Conservation (phyloP, 92 coral and sea anemone species). For the Scolanthus callimorphus region DNA sequence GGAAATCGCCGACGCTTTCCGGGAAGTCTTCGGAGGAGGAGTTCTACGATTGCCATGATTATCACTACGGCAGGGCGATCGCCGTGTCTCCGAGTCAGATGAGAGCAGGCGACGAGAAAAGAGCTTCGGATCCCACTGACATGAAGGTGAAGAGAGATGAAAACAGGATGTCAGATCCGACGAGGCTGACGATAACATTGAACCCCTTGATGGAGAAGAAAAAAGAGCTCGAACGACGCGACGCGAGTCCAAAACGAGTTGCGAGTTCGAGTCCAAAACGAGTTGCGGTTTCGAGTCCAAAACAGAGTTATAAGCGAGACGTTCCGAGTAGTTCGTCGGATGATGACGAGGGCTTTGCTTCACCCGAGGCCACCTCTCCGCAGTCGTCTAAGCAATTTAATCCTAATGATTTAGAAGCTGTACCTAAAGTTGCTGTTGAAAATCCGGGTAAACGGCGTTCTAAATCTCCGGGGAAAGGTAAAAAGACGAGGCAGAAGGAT, state of each 20-base stretch:
- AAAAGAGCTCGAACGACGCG: no score
- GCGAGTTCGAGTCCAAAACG: neutral
- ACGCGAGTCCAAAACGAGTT: neutral
- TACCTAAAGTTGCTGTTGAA: slow-evolving; percentile 4
- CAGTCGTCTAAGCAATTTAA: slow-evolving; percentile 3
- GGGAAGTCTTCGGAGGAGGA: slow-evolving; percentile 29
- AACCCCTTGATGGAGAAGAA: slow-evolving; percentile 23
- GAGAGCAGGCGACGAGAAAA: slow-evolving; percentile 2
- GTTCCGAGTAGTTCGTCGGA: slow-evolving; percentile 7
- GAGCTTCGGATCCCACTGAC: slow-evolving; percentile 19
- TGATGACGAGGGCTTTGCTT: slow-evolving; percentile 34
- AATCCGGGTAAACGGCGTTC: slow-evolving; percentile 7
- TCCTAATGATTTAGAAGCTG: neutral
- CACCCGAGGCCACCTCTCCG: slow-evolving; percentile 20
- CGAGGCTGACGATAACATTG: slow-evolving; percentile 17
- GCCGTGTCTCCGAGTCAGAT: slow-evolving; percentile 13
- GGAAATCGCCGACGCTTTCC: slow-evolving; percentile 15
- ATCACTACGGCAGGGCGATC: slow-evolving; percentile 27
- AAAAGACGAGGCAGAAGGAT: slow-evolving; percentile 1
- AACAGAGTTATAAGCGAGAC: neutral
- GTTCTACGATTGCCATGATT: slow-evolving; percentile 17
- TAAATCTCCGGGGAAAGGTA: slow-evolving; percentile 10
- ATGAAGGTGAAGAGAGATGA: neutral
- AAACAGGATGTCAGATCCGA: slow-evolving; percentile 18
- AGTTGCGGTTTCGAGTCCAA: neutral